Base-by-base conservation (phyloP, 2,888 invertebrate genomes). In the Acronicta aceris region DNA sequence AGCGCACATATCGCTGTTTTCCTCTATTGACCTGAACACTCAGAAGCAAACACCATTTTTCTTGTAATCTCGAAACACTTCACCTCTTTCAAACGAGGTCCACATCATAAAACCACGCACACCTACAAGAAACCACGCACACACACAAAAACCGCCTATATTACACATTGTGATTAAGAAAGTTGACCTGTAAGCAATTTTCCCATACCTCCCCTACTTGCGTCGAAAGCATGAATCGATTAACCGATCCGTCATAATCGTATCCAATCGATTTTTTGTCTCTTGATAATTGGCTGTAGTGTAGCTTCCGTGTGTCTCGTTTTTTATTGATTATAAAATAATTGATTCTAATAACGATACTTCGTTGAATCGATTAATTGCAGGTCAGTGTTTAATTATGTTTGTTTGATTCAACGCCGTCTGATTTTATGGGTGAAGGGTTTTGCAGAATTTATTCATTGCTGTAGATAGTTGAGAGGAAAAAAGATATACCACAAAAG, bases 281-380 rank as follows among this genome's bases (percentile, higher is more conserved):
- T 81, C 70, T 76, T 72, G 69, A 82, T 88, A 89, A 89, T 89
- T 88, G 84, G 83, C 72, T 62, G 78, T 60, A 65, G 67, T 73
- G 84, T 65, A 73, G 82, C 89, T 93, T 94, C 94, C 93, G 92
- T 89, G 90, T 90, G 73, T 79, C 79, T 82, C n/a, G 52, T 65
- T 75, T 91, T 90, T 86, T 81, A 82, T 84, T 76, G 81, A 83
- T 86, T 83, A 83, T 82, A 71, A 82, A 85, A 84, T 89, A 88
- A 90, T 90, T 83, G 87, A 82, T 84, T 83, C 70, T 87, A 87
- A 88, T 89, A 76, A 83, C 68, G 78, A 73, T 74, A 74, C 81
- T 89, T 88, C 87, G 81, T 71, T 88, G 90, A 88, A 91, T 88
- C 84, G 62, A 88, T 92, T 89, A 87, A 70, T 56, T 60, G 61